Base-by-base conservation (phyloP, 2,113 vertebrate genomes). In the Serranochromis macrocephalus region DNA sequence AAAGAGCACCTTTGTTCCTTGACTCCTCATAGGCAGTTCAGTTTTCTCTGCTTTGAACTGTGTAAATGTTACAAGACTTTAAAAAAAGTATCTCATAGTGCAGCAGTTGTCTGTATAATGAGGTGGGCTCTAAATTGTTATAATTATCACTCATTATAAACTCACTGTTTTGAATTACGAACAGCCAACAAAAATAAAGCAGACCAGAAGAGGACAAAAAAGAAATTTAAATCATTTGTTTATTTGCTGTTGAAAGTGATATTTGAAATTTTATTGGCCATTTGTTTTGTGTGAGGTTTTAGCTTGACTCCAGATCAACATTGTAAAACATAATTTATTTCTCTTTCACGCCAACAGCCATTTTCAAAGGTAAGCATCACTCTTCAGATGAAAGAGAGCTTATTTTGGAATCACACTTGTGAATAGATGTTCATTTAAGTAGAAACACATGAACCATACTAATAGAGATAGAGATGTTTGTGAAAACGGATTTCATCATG, bases 311-410 rank as follows among this genome's bases (percentile, higher is more conserved):
- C n/a, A 80, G 57, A 88, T 26, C 53, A 82, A 24, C 57, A 81
- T 90, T 88, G 83, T 94, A 89, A 94, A 92, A 87, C 86, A 38
- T 47, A 6, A 87, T 93, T 88, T 90, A 92, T 94, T 94, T 94
- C 93, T 94, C 87, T 94, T 94, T 94, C 92, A 94, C 87, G 88
- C 94, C 89, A 88, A 87, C 92, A 94, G 93, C 89, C 84, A 92
- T 92, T 94, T 94, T 94, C 82, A 91, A 92, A 94, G 94, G 93
- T 94, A 94, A 94, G 93, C 73, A 83, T 89, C 85, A 78, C 33
- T 90, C 73, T 93, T 89, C 53, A 87, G 89, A 84, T 80, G 82
- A 49, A 63, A 86, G 75, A 87, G 73, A 75, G 36, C 38, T 71
- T 38, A 71, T 40, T 63, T n/a, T 82, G 38, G 57, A 85, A 31